Evolutionary conservation across 2,797 vertebrate species (phyloP), one percentile per base, ranked within the genome.

Genomic region (Sciurus vulgaris): DNA sequence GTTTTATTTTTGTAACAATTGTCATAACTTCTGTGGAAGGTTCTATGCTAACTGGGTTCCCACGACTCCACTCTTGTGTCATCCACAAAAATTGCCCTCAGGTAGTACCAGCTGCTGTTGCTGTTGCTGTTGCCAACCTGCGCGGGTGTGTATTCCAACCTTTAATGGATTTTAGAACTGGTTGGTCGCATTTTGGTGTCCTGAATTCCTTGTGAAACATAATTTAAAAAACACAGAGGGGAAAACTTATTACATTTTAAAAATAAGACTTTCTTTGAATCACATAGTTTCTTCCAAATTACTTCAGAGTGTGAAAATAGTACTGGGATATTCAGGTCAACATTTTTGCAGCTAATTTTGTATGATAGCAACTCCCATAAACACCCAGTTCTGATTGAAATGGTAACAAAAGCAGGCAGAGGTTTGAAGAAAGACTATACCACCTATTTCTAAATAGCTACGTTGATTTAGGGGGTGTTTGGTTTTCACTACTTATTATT

Each of bases 141-240:
- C 5, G 59, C 35, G 79, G 69, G 35, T 13, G 51, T 86, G 30
- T 77, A 6, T 10, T 35, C 15, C n/a, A 2, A 2, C 94, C 56
- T 86, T 91, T 38, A 3, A 4, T 72, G 82, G 11, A 22, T 67
- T 83, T 89, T 26, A 18, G 70, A 91, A 87, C 94, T 51, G 51
- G 28, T 67, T 95, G 87, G 91, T 94, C 63, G 2, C 14, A 63
- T 54, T 81, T 76, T 26, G 61, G 12, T 33, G 6, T 93, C 33
- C 85, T 74, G n/a, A 81, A 79, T 70, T 87, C 54, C 54, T 92
- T 10, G 3, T 92, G 93, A 95, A 95, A 86, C 70, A 67, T 94
- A 65, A 93, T 79, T 94, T 95, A 5, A 72, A 96, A 94, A 95
- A 72, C 89, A 95, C 81, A 2, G 14, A 89, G 90, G 44, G 85